Evolutionary conservation across 2,888 invertebrate species (phyloP).

Genomic region (Eupeodes luniger): DNA sequence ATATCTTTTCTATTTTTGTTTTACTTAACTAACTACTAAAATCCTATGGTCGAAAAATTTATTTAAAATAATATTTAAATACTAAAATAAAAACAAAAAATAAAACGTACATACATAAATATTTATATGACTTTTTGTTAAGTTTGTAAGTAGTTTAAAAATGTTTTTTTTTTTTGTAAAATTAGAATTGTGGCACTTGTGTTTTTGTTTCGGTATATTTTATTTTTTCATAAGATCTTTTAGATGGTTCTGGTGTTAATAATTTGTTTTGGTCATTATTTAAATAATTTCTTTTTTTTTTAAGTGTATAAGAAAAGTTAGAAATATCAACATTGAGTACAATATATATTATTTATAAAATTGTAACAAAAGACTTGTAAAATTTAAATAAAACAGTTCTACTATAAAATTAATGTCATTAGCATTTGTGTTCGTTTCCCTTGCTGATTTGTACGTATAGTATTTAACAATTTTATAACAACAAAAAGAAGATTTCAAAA

Average conservation of each 20-base stretch:
- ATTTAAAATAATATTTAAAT: slow-evolving; percentile 28
- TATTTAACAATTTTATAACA: slow-evolving; percentile 41
- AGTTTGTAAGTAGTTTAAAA: slow-evolving; percentile 15
- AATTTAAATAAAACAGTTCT: slow-evolving; percentile 32
- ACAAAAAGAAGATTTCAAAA: background rate
- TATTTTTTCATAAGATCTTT: slow-evolving; percentile 39
- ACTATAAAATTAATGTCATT: slow-evolving; percentile 59
- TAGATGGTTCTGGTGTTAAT: slow-evolving; percentile 35
- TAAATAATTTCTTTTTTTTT: background rate
- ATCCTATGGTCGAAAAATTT: background rate
- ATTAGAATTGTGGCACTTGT: slow-evolving; percentile 69
- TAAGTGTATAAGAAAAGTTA: slow-evolving; percentile 29
- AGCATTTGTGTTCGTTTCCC: slow-evolving; percentile 13
- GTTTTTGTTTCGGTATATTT: slow-evolving; percentile 50
- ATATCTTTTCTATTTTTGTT: slow-evolving; percentile 5
- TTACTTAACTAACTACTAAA: slow-evolving; percentile 41
- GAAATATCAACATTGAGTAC: slow-evolving; percentile 71
- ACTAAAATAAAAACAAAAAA: slow-evolving; percentile 44
- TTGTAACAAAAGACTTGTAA: slow-evolving; percentile 28
- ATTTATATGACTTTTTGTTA: slow-evolving; percentile 29
- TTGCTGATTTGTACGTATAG: slow-evolving; percentile 51
- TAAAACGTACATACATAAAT: slow-evolving; percentile 42
- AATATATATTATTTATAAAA: slow-evolving; percentile 13
- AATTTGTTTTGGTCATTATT: slow-evolving; percentile 49
- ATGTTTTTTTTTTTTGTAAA: slow-evolving; percentile 25